Base-by-base conservation (phyloP, 2,888 invertebrate genomes). In the Anthoptus insignis region DNA sequence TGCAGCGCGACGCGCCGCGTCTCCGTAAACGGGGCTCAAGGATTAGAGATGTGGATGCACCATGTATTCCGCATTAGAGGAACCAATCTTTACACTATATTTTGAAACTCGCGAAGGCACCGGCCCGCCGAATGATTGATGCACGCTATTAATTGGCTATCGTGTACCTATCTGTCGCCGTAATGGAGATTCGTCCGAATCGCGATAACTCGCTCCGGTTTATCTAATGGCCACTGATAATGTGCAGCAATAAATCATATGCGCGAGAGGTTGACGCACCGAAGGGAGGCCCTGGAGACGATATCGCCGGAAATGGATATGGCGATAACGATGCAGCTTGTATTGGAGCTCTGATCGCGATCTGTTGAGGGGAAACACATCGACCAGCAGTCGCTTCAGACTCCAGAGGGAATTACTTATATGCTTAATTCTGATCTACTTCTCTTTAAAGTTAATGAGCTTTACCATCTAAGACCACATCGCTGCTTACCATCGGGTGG, bases 301-400 rank as follows among this genome's bases (percentile, higher is more conserved):
- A 80, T 84, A 82, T 79, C 81, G 81, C 70, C 81, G 85, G 87
- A 88, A 86, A 82, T 86, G 82, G 80, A 82, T 83, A 83, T 84
- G 81, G 81, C 75, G 84, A 86, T 86, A 87, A 83, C 77, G 80
- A 80, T 74, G 79, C 77, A 76, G 78, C 76, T 75, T 75, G 79
- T 77, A 73, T 71, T 16, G 24, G 22, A 11, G 22, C 24, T 47
- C n/a, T 1, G 24, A n/a, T 47, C 24, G 5, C 3, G 22, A 19
- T 42, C 19, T 42, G 42, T 9, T 2, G 9, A 1, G 19, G 1
- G 19, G 8, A 19, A 42, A n/a, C n/a, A n/a, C n/a, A n/a, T n/a
- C n/a, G n/a, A n/a, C n/a, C n/a, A n/a, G n/a, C n/a, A n/a, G n/a
- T n/a, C n/a, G n/a, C n/a, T n/a, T n/a, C n/a, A n/a, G n/a, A n/a